Evolutionary conservation across 2,888 invertebrate species (phyloP), one percentile per base, ranked within the genome.

Genomic region (Lathronympha strigana): DNA sequence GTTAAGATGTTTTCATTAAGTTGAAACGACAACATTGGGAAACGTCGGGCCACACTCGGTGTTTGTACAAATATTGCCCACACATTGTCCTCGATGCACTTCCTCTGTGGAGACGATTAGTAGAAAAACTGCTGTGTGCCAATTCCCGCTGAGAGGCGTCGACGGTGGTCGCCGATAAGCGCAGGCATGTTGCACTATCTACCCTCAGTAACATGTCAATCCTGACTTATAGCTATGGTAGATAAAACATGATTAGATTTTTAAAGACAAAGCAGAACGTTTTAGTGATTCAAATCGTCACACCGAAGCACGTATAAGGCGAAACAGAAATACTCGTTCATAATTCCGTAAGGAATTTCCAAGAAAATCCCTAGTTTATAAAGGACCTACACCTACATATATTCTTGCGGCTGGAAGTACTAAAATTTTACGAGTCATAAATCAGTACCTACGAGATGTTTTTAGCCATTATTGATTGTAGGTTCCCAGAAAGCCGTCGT

Each of bases 41-140:
- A 83, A 83, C 81, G 82, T 74, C 71, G 71, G 74, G 75, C 78
- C 78, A 80, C 81, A 81, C 81, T 71, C 69, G 72, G 71, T 68
- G 73, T 67, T 53, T 53, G 61, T 68, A 75, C 75, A 78, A 80
- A 76, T 75, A 81, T 74, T 74, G 72, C 73, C 73, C 74, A 75
- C 74, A 73, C 69, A 74, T 71, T 71, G 61, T 62, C 60, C 61
- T 70, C 68, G 70, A 68, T 69, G 68, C 67, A 45, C 64, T 66
- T 68, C 63, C 68, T 68, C 57, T 63, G 58, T 67, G 50, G 63
- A 66, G 72, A 69, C 70, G n/a, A n/a, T n/a, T n/a, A 73, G 71
- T 64, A 67, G 63, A 62, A 63, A 69, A 69, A 72, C 69, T 73
- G 68, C 67, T 68, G 67, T 68, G 71, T 71, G 76, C 74, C 67